A percentile compares a stretch with the other conserved stretches of the same genome.
phyloP scores from a whole-genome alignment of 2,888 invertebrate species.

The Diogma glabrata region DNA sequence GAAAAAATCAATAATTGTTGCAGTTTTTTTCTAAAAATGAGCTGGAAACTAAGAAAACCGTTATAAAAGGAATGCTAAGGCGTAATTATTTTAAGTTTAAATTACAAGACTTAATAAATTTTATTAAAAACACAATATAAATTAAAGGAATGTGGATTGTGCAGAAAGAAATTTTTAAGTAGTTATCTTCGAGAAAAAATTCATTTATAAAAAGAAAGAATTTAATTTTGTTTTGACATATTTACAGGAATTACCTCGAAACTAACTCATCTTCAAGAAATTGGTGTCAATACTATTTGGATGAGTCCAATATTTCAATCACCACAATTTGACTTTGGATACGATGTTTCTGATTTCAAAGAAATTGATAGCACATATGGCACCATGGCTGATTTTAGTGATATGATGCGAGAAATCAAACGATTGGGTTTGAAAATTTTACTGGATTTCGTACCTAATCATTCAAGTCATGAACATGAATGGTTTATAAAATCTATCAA shows the following conservation, averaged over 20 bases:
- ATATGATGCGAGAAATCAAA: slow-evolving; percentile 43
- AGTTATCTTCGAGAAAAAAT: too few species aligned
- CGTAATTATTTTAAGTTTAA: too few species aligned
- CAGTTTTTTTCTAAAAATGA: too few species aligned
- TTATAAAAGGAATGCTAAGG: too few species aligned
- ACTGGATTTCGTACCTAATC: slow-evolving; percentile 45
- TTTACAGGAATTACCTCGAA: slow-evolving; percentile 30
- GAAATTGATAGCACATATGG: slow-evolving; percentile 58
- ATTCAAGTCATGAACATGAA: slow-evolving; percentile 26
- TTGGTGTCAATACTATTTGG: slow-evolving; percentile 56
- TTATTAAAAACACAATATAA: too few species aligned
- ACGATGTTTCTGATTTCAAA: slow-evolving; percentile 60
- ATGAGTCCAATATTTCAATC: slow-evolving; percentile 51
- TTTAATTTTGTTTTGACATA: too few species aligned
- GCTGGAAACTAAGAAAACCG: too few species aligned
- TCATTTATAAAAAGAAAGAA: too few species aligned
- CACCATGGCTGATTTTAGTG: slow-evolving; percentile 55
- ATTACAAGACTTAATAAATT: too few species aligned
- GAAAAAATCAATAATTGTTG: too few species aligned
- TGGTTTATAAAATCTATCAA: slow-evolving; percentile 62
- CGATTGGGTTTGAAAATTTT: slow-evolving; percentile 31
- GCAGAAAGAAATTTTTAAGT: too few species aligned
- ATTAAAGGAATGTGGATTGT: too few species aligned
- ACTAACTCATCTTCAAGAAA: slow-evolving; percentile 50
- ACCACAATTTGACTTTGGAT: slow-evolving; percentile 68